These are phyloP conservation scores for Ophion costatus DNA, from an alignment of 2,888 invertebrate species.

Conservation along the genomic window DNA sequence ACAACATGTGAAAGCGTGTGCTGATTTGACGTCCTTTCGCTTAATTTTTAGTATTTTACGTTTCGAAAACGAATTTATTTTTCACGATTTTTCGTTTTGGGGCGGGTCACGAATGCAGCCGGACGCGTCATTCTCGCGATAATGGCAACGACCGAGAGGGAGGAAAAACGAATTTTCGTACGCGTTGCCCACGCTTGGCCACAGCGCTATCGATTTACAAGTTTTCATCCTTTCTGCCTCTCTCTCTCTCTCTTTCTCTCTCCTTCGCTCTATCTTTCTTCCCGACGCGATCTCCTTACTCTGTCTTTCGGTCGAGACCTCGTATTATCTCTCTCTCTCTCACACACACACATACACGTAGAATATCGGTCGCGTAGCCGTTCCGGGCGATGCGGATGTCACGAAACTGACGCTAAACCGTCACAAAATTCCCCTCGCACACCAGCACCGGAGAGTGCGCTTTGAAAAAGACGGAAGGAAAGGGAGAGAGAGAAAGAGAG, in stretches of 20 bases:
- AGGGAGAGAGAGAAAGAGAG: no score
- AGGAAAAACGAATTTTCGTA: slow-evolving; percentile 56
- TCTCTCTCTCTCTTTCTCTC: slow-evolving; percentile 65
- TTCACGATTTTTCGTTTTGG: no score
- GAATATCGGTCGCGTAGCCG: slow-evolving; percentile 32
- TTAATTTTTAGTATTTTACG: no score
- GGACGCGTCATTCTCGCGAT: neutral
- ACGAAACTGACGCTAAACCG: slow-evolving; percentile 9
- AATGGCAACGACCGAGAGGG: neutral
- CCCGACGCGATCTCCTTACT: slow-evolving; percentile 65
- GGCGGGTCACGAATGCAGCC: slow-evolving; percentile 34
- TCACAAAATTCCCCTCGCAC: no score
- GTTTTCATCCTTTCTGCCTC: slow-evolving; percentile 56
- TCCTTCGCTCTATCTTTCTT: slow-evolving; percentile 65
- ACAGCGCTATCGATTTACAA: slow-evolving; percentile 76
- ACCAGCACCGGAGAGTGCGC: no score
- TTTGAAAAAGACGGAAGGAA: no score
- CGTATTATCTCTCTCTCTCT: slow-evolving; percentile 19
- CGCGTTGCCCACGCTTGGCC: slow-evolving; percentile 76
- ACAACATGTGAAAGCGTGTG: no score
- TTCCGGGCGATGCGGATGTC: neutral
- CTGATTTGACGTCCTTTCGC: no score
- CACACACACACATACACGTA: slow-evolving; percentile 38
- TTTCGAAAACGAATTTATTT: no score
- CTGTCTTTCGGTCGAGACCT: no score